phyloP scores from a whole-genome alignment of 2,113 vertebrate genomes.

The Pluvianellus socialis region DNA sequence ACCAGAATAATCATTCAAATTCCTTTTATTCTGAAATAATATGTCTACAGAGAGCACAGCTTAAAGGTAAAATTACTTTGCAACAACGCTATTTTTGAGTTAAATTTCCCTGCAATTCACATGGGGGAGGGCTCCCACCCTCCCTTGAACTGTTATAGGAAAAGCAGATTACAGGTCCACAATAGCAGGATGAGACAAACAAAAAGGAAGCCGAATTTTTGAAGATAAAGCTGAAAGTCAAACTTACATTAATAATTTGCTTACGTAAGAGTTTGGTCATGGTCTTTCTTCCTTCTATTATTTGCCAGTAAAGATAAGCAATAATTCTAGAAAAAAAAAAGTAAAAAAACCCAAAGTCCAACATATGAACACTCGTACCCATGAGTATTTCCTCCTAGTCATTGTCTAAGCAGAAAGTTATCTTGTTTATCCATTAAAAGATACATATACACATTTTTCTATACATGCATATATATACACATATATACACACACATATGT shows the following conservation, averaged over 20 bases:
- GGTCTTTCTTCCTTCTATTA: slow-evolving; percentile 84
- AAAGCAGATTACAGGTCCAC: not conserved
- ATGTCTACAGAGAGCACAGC: not conserved
- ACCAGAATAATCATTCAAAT: not conserved
- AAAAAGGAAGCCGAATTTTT: not conserved
- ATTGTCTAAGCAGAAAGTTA: not conserved
- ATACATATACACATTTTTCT: too few relatives aligned
- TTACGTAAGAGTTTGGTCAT: slow-evolving; percentile 75
- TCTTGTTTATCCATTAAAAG: not conserved
- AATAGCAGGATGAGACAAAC: not conserved
- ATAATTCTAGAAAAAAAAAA: slow-evolving; percentile 75
- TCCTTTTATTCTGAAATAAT: not conserved
- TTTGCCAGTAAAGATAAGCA: slow-evolving; percentile 87
- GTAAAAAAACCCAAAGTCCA: not conserved
- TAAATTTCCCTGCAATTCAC: not conserved
- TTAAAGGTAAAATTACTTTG: not conserved
- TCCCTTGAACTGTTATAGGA: not conserved
- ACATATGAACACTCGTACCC: not conserved
- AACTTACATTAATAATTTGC: slow-evolving; percentile 90
- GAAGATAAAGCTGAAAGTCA: not conserved
- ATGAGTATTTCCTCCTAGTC: not conserved
- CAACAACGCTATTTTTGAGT: not conserved
- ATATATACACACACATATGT: not conserved
- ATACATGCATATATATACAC: not conserved
- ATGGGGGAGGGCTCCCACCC: not conserved